phyloP scores from a whole-genome alignment of 2,113 vertebrate genomes.

The Chlorocebus sabaeus region DNA sequence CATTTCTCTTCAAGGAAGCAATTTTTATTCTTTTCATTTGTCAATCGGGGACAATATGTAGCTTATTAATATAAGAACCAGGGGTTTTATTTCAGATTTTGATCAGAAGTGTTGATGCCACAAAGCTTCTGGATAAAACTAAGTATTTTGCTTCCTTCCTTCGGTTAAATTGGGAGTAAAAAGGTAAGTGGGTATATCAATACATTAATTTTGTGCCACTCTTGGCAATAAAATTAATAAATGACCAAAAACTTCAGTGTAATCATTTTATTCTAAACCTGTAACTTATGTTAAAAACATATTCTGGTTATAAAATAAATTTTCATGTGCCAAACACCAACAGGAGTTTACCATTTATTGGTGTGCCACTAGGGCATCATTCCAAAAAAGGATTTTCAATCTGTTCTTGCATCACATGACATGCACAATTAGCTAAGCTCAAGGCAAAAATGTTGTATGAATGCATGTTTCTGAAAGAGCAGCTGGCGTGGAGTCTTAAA shows the following conservation, averaged over 20 bases:
- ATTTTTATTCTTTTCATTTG: neutral
- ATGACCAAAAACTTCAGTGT: neutral
- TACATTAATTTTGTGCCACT: neutral
- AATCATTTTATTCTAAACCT: neutral
- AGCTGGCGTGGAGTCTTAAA: constrained; percentile 14
- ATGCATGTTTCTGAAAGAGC: constrained; percentile 24
- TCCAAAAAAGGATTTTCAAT: constrained; percentile 3
- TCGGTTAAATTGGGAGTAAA: neutral
- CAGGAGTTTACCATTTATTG: neutral
- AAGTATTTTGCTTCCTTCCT: neutral
- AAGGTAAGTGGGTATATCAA: neutral
- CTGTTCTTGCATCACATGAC: neutral
- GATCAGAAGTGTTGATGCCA: neutral
- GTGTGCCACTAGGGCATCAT: neutral
- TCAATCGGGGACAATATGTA: neutral
- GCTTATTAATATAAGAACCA: neutral
- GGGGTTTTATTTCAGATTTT: neutral
- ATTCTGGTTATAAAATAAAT: neutral
- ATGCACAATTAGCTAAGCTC: neutral
- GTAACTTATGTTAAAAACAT: neutral
- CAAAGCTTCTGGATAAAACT: neutral
- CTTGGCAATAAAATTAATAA: neutral
- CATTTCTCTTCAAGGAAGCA: neutral
- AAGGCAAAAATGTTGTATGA: constrained; percentile 16
- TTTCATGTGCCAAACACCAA: neutral